Base-by-base conservation (phyloP, 2,113 vertebrate species). In the Ictalurus furcatus region DNA sequence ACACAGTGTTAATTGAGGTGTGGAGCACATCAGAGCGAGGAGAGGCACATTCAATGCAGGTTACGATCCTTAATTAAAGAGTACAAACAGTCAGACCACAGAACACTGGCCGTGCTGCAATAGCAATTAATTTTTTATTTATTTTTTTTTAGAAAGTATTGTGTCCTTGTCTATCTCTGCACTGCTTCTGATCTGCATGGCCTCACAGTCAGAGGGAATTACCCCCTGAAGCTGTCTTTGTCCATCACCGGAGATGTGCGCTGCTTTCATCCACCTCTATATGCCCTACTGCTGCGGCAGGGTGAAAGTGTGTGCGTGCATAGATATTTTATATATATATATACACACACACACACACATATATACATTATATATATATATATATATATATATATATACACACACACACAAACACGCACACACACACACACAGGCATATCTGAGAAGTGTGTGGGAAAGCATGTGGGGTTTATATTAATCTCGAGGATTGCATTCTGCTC, bases 141-240 rank as follows among this genome's bases (percentile, higher is more conserved):
- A 52, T 52, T 11, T 8, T 4, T 40, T 13, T 76, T 37, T 37
- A 7, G 30, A 16, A 73, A 17, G 16, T 17, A 16, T 73, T 13
- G 37, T 76, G 74, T 90, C 37, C 69, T 71, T 13, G 69, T 90
- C 91, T 78, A 89, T 88, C 86, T 93, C 92, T 94, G 93, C 91
- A 92, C 92, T 91, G 86, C 69, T 90, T 93, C 92, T 91, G 91
- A 94, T 93, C 90, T 87, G 84, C 52, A 7, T 9, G 65, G 37
- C 52, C 79, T 76, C 59, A 84, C 67, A 91, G 73, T 65, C 67
- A 76, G 84, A 83, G 71, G 89, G 85, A 90, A 92, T 92, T 90
- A 90, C 92, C 92, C 92, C 81, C 89, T 93, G 93, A 94, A 94
- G 90, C 91, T 89, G 85, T 85, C 89, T 91, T 87, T 93, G 93